Conservation (phyloP, 2,888 invertebrate genomes). For the Orthosia gracilis region DNA sequence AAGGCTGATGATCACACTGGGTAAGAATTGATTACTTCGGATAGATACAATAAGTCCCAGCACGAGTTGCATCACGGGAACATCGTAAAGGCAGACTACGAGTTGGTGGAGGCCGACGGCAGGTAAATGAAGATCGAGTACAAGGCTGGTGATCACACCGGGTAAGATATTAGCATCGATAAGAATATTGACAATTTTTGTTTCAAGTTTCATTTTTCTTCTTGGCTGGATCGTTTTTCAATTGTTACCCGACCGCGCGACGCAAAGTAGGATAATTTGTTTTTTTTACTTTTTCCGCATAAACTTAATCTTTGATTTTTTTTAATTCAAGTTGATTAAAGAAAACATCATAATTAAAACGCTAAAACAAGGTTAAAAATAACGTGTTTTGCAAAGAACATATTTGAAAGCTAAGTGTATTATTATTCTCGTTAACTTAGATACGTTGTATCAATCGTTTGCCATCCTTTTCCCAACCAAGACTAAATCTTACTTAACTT, state of each 20-base stretch:
- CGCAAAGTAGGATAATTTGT: too few species aligned
- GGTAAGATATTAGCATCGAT: slow-evolving; percentile 71
- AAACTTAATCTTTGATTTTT: too few species aligned
- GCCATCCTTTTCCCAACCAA: too few species aligned
- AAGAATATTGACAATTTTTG: not conserved
- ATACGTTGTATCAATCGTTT: too few species aligned
- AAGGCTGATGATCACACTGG: slow-evolving; percentile 91
- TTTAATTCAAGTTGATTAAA: too few species aligned
- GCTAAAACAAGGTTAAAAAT: too few species aligned
- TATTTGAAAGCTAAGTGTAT: too few species aligned
- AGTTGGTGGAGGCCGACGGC: slow-evolving; percentile 92
- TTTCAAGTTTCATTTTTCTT: not conserved
- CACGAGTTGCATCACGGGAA: slow-evolving; percentile 91
- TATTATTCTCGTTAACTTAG: too few species aligned
- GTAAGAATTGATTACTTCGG: slow-evolving; percentile 73
- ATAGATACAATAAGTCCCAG: slow-evolving; percentile 79
- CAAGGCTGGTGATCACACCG: slow-evolving; percentile 91
- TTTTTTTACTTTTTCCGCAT: not conserved
- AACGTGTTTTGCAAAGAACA: too few species aligned
- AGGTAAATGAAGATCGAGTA: slow-evolving; percentile 92
- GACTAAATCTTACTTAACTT: too few species aligned
- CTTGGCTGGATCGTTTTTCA: not conserved
- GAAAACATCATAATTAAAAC: too few species aligned
- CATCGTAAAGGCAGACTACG: slow-evolving; percentile 92
- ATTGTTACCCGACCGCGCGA: not conserved